Percentiles rank a stretch among this genome's conserved stretches.
Conservation (phyloP, 2,113 vertebrate species). For the Gorilla gorilla region DNA sequence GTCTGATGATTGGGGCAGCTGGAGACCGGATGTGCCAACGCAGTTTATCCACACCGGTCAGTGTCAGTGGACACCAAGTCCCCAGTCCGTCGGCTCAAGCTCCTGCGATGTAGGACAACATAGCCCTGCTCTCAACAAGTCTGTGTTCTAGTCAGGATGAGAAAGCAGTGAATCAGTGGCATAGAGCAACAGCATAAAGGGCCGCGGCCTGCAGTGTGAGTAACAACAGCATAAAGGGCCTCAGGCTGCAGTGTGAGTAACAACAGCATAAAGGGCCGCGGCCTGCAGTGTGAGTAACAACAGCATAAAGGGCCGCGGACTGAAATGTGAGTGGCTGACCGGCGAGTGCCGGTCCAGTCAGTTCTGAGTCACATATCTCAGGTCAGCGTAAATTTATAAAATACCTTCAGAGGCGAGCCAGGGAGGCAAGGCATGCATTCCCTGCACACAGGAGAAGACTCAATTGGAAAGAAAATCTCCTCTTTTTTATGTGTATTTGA, state of each 20-base stretch:
- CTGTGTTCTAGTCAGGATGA: not conserved
- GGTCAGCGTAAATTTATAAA: not conserved
- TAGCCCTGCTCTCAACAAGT: not conserved
- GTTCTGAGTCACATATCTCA: not conserved
- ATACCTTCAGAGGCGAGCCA: not conserved
- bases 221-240: not conserved
- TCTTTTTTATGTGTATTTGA: not conserved
- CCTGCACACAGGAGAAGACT: not conserved
- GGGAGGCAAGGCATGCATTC: no score
- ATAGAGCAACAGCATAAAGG: not conserved
- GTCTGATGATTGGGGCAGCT: not conserved
- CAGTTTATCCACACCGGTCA: not conserved
- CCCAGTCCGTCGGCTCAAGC: not conserved
- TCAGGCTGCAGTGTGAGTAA: fast-evolving
- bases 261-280: not conserved
- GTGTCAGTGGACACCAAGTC: not conserved
- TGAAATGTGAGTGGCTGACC: not conserved
- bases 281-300: not conserved
- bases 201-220: fast-evolving
- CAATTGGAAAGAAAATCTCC: not conserved
- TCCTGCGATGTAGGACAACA: not conserved
- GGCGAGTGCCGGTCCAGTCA: fast-evolving
- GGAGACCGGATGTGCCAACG: not conserved
- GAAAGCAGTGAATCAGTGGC: not conserved
- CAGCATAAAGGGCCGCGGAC: not conserved